These are phyloP conservation scores for Leptogaster cylindrica DNA, from an alignment of 2,888 invertebrate species.

Conservation along the genomic window DNA sequence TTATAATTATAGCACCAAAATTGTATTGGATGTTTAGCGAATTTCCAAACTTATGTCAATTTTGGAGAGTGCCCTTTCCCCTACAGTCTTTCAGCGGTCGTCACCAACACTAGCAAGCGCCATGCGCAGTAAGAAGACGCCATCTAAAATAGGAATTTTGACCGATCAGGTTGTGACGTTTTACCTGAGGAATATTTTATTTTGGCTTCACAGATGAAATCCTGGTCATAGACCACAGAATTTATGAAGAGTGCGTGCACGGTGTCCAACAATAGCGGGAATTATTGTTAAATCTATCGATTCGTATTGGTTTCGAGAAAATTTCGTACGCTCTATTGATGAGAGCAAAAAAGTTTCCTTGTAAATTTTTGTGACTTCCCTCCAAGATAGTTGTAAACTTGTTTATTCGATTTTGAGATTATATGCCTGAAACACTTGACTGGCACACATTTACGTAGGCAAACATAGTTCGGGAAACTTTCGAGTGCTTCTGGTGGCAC, in stretches of 20 bases:
- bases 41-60: too few species aligned
- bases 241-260: neutral
- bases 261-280: neutral
- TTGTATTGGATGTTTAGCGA: too few species aligned
- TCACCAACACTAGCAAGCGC: constrained; percentile 44
- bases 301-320: constrained; percentile 10
- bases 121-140: constrained; percentile 54
- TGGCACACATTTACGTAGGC: constrained; percentile 35
- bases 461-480: neutral
- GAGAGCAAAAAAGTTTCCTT: constrained; percentile 35
- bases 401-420: constrained; percentile 33
- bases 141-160: constrained; percentile 51
- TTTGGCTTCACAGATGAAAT: constrained; percentile 22
- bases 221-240: neutral
- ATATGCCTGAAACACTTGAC: neutral
- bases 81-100: constrained; percentile 6
- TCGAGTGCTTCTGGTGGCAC: neutral
- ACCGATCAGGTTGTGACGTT: constrained; percentile 50
- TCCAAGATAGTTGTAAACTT: constrained; percentile 35
- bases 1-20: too few species aligned
- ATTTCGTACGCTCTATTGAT: constrained; percentile 44
- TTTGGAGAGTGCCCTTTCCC: neutral
- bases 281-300: neutral
- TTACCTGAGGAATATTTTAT: constrained; percentile 47
- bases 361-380: constrained; percentile 39